These are phyloP conservation scores for Trichonephila inaurata DNA, from an alignment of 1,140 invertebrate genomes.

Conservation along the genomic window DNA sequence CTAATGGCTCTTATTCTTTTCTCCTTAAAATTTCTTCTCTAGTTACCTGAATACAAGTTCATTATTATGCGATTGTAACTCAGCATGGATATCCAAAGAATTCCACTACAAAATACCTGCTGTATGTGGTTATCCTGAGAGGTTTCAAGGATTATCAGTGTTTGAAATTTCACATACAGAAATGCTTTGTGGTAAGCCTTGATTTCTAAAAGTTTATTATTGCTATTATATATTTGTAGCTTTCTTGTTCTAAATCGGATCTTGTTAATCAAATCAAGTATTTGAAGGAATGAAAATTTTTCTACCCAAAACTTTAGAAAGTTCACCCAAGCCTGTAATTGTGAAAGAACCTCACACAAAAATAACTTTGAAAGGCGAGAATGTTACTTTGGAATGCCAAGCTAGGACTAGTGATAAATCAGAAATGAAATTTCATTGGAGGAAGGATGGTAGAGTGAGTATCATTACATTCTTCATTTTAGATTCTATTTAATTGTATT, in stretches of 20 bases:
- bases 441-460: constrained; percentile 90
- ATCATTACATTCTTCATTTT: background rate
- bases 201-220: background rate
- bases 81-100: constrained; percentile 85
- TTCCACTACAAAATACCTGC: constrained; percentile 82
- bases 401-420: constrained; percentile 84
- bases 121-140: constrained; percentile 89
- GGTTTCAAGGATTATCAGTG: constrained; percentile 86
- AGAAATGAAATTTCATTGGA: constrained; percentile 91
- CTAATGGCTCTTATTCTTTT: background rate
- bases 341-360: constrained; percentile 89
- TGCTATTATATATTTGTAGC: too few species aligned
- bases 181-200: constrained; percentile 87
- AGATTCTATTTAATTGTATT: too few species aligned
- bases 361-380: constrained; percentile 91
- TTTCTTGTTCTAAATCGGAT: too few species aligned
- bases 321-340: constrained; percentile 92
- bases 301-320: constrained; percentile 82
- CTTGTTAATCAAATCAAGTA: too few species aligned
- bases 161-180: constrained; percentile 86
- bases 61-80: constrained; percentile 91
- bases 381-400: constrained; percentile 89
- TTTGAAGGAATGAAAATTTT: background rate
- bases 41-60: constrained; percentile 85
- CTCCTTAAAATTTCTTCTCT: background rate